Evolutionary conservation across 2,888 invertebrate genomes (phyloP).

Genomic region (Gortyna flavago): DNA sequence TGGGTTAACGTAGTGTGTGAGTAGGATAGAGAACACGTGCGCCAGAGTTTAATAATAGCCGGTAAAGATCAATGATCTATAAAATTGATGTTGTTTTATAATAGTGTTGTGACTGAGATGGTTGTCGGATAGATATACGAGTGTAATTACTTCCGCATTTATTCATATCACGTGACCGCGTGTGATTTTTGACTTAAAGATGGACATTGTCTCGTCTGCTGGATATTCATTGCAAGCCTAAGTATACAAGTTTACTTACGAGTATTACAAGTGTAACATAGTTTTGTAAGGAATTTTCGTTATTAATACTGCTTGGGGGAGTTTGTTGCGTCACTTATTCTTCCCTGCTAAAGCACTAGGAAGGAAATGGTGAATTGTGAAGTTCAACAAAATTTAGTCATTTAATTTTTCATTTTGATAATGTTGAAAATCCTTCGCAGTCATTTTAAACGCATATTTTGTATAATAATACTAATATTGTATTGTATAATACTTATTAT

Average conservation of each 20-base stretch:
- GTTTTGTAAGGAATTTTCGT: background rate
- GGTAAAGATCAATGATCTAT: constrained; percentile 71
- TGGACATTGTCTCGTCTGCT: background rate
- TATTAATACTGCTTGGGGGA: background rate
- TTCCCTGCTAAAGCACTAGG: background rate
- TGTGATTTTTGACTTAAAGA: constrained; percentile 7
- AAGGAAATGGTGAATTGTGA: too few species aligned
- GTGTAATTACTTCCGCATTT: constrained; percentile 40
- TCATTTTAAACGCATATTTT: background rate
- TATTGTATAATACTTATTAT: too few species aligned
- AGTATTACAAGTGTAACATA: too few species aligned
- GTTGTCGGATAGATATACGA: constrained; percentile 41
- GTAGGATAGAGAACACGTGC: constrained; percentile 66
- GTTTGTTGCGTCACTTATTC: background rate
- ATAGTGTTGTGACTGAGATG: constrained; percentile 54
- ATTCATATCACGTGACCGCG: constrained; percentile 19
- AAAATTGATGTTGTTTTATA: constrained; percentile 65
- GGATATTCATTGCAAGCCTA: background rate
- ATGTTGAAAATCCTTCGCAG: too few species aligned
- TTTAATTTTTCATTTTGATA: too few species aligned
- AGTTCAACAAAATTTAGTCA: background rate
- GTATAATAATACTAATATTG: too few species aligned
- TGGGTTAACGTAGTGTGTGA: constrained; percentile 19
- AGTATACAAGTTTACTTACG: background rate
- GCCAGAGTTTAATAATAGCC: constrained; percentile 65